Evolutionary conservation across 2,797 vertebrate species (phyloP), one percentile per base, ranked within the genome.

Genomic region (Hypotaenidia philippensis): DNA sequence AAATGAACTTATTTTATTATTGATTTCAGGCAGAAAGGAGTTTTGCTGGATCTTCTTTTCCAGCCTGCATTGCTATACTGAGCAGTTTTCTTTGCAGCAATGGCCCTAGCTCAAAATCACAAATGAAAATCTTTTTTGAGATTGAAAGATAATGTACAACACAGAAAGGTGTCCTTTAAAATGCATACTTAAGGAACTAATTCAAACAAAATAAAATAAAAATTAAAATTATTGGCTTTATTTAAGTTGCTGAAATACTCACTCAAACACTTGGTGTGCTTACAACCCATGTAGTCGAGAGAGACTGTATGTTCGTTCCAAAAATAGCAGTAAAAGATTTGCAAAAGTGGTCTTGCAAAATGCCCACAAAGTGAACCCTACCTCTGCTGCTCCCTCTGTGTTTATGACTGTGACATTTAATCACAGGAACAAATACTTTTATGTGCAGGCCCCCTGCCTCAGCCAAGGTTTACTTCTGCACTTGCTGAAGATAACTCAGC

Each of bases 1-100:
- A 97, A 98, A 97, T 97, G 90, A 98, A 98, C 70, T 96, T 96
- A 97, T 93, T 95, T 96, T 97, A 95, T 97, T 96, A 96, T 94
- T 96, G 84, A 97, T 96, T 97, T 87, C 78, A 93, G 94, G 61
- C 65, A 96, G 79, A 71, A 94, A 49, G 64, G 90, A 41, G 20
- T 91, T 97, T 96, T 91, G 25, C 77, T 91, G 79, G 65, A 64
- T 93, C n/a, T 79, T 84, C 86, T 87, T 88, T 87, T 78, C 14
- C 40, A 92, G 45, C 47, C 27, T 92, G 50, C 45, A 83, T 49
- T 83, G 44, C 56, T 69, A 71, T 23, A 60, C 17, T 68, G 69
- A 91, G 59, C 11, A 75, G 12, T 52, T 90, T 56, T 96, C 66
- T 75, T 77, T 83, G 77, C 11, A 92, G 31, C 23, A 88, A 52